Conservation (phyloP, 2,888 invertebrate species). For the Ophion costatus region DNA sequence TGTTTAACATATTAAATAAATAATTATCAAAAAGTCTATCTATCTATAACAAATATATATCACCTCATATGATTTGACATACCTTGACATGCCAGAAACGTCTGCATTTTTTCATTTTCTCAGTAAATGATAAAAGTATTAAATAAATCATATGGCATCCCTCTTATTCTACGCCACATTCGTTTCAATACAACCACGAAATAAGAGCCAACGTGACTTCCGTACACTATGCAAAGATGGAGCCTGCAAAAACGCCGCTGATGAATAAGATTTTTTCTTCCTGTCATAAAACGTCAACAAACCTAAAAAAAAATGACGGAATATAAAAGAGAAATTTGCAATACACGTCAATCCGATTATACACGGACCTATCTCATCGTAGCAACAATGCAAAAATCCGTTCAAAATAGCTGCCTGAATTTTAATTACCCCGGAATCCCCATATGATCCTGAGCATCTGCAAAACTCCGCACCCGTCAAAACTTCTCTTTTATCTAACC, state of each 20-base stretch:
- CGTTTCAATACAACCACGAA: too few species aligned
- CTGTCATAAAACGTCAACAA: not conserved
- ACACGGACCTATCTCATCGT: not conserved
- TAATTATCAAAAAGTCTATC: too few species aligned
- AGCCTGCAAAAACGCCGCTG: not conserved
- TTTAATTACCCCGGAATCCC: constrained; percentile 20
- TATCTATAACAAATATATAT: too few species aligned
- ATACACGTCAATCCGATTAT: not conserved
- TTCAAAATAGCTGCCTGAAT: constrained; percentile 10
- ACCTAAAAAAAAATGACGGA: not conserved
- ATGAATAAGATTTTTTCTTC: not conserved
- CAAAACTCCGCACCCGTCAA: constrained; percentile 16
- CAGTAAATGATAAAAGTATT: not conserved
- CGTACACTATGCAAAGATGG: too few species aligned
- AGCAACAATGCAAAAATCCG: not conserved
- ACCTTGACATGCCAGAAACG: not conserved
- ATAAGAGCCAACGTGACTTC: too few species aligned
- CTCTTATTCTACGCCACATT: too few species aligned
- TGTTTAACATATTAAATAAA: too few species aligned
- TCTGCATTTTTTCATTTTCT: not conserved
- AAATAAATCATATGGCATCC: too few species aligned
- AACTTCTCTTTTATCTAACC: constrained; percentile 11
- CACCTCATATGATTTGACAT: too few species aligned
- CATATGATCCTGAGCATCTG: constrained; percentile 1
- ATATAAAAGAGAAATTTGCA: not conserved